These are phyloP conservation scores for Trachelus iudaicus DNA, from an alignment of 2,888 invertebrate species.

Conservation along the genomic window DNA sequence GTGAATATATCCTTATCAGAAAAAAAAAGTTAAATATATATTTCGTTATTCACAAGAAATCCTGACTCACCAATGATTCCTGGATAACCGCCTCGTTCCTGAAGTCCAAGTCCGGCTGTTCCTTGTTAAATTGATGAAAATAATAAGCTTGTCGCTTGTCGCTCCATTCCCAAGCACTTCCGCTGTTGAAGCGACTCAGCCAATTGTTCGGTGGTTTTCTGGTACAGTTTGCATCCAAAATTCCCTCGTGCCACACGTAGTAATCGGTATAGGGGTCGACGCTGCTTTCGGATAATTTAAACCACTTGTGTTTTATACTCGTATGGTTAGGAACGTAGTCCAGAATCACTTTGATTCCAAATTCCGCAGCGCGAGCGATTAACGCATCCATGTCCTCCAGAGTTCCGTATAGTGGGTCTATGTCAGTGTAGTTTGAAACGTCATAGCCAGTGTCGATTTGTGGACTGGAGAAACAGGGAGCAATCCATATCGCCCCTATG, in stretches of 20 bases:
- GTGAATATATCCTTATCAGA: constrained; percentile 71
- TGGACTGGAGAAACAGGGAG: constrained; percentile 85
- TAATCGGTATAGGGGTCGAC: constrained; percentile 65
- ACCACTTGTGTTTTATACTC: constrained; percentile 70
- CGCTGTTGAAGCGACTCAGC: constrained; percentile 68
- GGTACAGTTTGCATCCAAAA: constrained; percentile 39
- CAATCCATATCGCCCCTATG: constrained; percentile 83
- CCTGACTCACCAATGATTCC: not conserved
- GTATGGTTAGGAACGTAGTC: constrained; percentile 75
- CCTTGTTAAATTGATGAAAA: constrained; percentile 11
- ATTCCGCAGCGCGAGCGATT: constrained; percentile 68
- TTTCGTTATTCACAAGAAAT: too few species aligned
- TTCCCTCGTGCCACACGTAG: constrained; percentile 67
- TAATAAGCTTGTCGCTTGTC: constrained; percentile 18
- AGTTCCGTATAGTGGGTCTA: constrained; percentile 80
- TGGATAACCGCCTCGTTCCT: not conserved
- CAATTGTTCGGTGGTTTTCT: constrained; percentile 65
- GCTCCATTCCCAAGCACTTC: constrained; percentile 68
- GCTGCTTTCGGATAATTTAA: constrained; percentile 58
- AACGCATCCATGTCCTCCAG: constrained; percentile 77
- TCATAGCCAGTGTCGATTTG: constrained; percentile 92
- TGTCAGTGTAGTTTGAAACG: constrained; percentile 79
- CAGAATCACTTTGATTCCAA: constrained; percentile 71
- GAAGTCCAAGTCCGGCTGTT: constrained; percentile 7
- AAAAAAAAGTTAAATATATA: not conserved